Percentiles rank a stretch among this genome's conserved stretches.
phyloP scores from a whole-genome alignment of 2,113 vertebrate genomes.

The Lepus europaeus region DNA sequence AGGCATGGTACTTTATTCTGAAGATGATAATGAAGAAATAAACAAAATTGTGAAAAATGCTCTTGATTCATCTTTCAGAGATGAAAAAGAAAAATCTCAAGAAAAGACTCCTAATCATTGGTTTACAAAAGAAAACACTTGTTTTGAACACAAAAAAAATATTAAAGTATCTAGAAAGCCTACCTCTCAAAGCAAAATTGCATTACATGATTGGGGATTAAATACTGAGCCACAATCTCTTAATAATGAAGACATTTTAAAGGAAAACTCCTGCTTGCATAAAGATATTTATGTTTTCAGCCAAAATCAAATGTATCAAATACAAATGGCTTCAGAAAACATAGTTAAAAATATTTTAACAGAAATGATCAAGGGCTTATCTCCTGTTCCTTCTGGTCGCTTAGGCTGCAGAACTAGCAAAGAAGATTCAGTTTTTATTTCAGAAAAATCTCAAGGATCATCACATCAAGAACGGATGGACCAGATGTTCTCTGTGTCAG shows the following conservation, averaged over 20 bases:
- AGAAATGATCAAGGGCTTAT: constrained; percentile 65
- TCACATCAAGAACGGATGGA: constrained; percentile 53
- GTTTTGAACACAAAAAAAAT: constrained; percentile 37
- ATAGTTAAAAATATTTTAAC: constrained; percentile 69
- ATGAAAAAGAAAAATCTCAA: constrained; percentile 48
- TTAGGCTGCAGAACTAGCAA: not conserved
- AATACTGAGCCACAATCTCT: not conserved
- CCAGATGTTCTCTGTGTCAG: constrained; percentile 71
- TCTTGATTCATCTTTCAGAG: constrained; percentile 70
- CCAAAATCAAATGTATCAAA: constrained; percentile 75
- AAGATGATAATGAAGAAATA: constrained; percentile 79
- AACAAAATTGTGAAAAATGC: constrained; percentile 73
- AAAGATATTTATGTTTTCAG: constrained; percentile 59
- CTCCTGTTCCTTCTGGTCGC: not conserved
- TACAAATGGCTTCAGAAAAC: constrained; percentile 74
- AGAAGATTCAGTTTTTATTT: not conserved
- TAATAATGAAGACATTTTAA: constrained; percentile 40
- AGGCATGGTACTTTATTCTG: constrained; percentile 81
- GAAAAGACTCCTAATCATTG: not conserved
- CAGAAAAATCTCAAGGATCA: constrained; percentile 13
- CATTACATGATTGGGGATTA: constrained; percentile 7
- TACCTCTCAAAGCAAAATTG: not conserved
- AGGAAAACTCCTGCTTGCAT: not conserved
- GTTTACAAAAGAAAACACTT: not conserved
- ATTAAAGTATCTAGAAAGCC: not conserved